phyloP scores from a whole-genome alignment of 2,113 vertebrate species.

The Petaurus breviceps region DNA sequence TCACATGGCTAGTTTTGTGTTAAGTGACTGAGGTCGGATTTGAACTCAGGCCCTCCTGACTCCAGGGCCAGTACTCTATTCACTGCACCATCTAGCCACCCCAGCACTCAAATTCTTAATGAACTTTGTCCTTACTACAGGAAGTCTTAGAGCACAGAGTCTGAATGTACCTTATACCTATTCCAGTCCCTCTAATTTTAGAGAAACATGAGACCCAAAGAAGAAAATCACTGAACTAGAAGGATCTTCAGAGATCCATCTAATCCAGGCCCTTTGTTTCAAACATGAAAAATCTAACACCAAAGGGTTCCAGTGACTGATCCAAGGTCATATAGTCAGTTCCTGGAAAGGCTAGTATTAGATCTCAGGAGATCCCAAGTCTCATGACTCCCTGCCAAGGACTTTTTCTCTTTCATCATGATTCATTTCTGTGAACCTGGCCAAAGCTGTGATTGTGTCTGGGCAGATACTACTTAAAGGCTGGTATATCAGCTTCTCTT shows the following conservation, averaged over 20 bases:
- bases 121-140: background rate
- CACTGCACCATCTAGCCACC: too few species aligned
- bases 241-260: background rate
- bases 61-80: too few species aligned
- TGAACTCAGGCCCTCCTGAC: too few species aligned
- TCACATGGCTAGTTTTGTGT: too few species aligned
- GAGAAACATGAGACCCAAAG: background rate
- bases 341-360: background rate
- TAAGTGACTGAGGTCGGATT: too few species aligned
- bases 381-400: background rate
- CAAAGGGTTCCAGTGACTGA: background rate
- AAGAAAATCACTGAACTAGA: background rate
- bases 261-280: background rate
- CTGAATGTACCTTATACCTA: background rate
- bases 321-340: background rate
- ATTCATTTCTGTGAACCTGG: background rate
- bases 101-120: background rate
- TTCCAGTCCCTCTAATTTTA: background rate
- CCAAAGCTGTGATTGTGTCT: background rate
- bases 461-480: background rate
- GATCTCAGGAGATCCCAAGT: background rate
- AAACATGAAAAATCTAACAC: background rate
- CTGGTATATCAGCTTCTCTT: background rate
- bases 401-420: background rate
- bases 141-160: background rate